Evolutionary conservation across 2,888 invertebrate genomes (phyloP).

Genomic region (Tetrapedia diversipes): DNA sequence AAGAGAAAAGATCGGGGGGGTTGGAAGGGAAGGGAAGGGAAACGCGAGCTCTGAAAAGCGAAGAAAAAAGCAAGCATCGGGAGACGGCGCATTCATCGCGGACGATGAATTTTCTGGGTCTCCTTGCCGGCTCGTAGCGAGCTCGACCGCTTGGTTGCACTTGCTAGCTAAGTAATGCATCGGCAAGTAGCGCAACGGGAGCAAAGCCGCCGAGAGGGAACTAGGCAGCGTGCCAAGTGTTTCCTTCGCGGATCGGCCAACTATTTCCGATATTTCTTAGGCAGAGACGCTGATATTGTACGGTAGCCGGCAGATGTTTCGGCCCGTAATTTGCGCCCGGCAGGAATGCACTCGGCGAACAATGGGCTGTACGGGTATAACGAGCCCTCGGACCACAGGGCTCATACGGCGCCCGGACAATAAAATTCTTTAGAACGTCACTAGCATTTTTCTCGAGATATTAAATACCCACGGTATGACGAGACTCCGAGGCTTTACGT

Average conservation of each 20-base stretch:
- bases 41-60: no score
- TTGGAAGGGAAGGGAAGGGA: background rate
- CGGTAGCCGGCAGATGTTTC: slow-evolving; percentile 56
- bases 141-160: slow-evolving; percentile 53
- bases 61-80: slow-evolving; percentile 25
- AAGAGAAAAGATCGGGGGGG: background rate
- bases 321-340: slow-evolving; percentile 55
- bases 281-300: slow-evolving; percentile 44
- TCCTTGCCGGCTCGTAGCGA: slow-evolving; percentile 38
- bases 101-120: slow-evolving; percentile 63
- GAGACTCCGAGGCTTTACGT: slow-evolving; percentile 35
- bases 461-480: slow-evolving; percentile 47
- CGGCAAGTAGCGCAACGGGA: slow-evolving; percentile 59
- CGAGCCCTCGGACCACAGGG: slow-evolving; percentile 58
- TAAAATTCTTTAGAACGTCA: slow-evolving; percentile 59
- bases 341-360: slow-evolving; percentile 55
- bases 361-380: slow-evolving; percentile 52
- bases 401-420: slow-evolving; percentile 50
- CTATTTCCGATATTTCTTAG: slow-evolving; percentile 70
- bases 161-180: slow-evolving; percentile 61
- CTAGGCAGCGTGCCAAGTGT: slow-evolving; percentile 64
- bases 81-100: slow-evolving; percentile 59
- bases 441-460: slow-evolving; percentile 60
- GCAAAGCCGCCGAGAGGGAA: slow-evolving; percentile 57
- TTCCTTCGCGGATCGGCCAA: slow-evolving; percentile 66